Conservation (phyloP, 2,797 vertebrate species). For the Alfaro cultratus region DNA sequence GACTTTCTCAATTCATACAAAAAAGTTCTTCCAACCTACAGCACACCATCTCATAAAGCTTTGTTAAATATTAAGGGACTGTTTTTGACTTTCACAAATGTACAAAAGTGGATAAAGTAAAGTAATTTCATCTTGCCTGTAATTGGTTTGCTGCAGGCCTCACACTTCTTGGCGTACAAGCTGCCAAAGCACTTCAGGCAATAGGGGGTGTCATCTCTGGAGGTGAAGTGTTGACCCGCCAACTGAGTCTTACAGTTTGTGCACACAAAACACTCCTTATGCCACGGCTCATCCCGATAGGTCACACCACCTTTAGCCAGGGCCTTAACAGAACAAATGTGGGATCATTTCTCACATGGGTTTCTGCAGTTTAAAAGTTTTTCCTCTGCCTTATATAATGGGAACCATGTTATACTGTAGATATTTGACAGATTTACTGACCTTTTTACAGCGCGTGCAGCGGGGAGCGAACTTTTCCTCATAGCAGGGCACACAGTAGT, state of each 20-base stretch:
- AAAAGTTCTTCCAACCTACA: neutral
- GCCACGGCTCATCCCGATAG: constrained; percentile 97
- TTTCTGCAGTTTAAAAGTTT: neutral
- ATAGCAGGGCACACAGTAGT: constrained; percentile 97
- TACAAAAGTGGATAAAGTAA: neutral
- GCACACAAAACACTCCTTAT: constrained; percentile 98
- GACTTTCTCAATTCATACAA: neutral
- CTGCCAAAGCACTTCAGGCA: constrained; percentile 97
- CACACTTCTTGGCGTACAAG: constrained; percentile 98
- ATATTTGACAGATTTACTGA: constrained; percentile 49
- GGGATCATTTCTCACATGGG: neutral
- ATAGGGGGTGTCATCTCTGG: constrained; percentile 94
- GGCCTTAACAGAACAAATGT: constrained; percentile 75
- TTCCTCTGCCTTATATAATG: neutral
- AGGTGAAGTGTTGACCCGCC: constrained; percentile 98
- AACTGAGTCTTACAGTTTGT: constrained; percentile 93
- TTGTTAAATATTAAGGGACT: neutral
- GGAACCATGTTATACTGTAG: neutral
- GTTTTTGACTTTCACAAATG: neutral
- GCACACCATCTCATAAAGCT: neutral
- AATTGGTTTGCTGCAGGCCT: constrained; percentile 94
- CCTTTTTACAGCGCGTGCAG: constrained; percentile 98
- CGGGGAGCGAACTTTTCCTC: constrained; percentile 99
- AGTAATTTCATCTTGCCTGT: constrained; percentile 83
- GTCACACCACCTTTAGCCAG: constrained; percentile 98